These are phyloP conservation scores for Acromyrmex charruanus DNA, from an alignment of 1,140 invertebrate species.

Conservation along the genomic window DNA sequence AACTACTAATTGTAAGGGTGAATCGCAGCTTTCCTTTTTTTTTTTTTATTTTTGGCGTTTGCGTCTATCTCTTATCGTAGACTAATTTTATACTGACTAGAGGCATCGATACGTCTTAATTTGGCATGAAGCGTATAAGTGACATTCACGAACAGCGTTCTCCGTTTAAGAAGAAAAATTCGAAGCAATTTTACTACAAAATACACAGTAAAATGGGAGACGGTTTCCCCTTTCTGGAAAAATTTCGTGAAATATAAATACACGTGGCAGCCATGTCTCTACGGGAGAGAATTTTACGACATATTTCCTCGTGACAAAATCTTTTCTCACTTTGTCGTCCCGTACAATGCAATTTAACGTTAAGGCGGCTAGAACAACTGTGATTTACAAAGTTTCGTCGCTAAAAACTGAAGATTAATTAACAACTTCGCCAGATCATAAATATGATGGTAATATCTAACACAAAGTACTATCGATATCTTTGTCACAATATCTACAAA, in stretches of 20 bases:
- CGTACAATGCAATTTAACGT: background rate
- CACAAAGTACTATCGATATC: constrained; percentile 24
- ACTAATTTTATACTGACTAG: constrained; percentile 62
- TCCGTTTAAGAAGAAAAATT: constrained; percentile 15
- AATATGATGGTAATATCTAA: constrained; percentile 39
- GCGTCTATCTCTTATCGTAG: constrained; percentile 39
- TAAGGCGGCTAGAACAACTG: constrained; percentile 15
- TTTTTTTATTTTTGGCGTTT: constrained; percentile 37
- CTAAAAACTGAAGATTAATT: constrained; percentile 31
- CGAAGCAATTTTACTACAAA: constrained; percentile 43
- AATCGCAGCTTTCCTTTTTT: constrained; percentile 5
- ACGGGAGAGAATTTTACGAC: background rate
- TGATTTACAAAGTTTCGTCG: constrained; percentile 19
- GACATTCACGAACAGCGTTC: constrained; percentile 30
- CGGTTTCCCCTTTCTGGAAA: background rate
- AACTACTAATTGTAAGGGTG: background rate
- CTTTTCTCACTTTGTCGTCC: background rate
- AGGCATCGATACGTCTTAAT: constrained; percentile 61
- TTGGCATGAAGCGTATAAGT: constrained; percentile 56
- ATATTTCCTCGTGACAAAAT: background rate
- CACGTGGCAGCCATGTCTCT: background rate
- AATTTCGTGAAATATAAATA: constrained; percentile 2
- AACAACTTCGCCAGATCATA: constrained; percentile 47
- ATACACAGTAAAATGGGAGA: background rate
- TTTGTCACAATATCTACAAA: constrained; percentile 31